A percentile compares a stretch with the other conserved stretches of the same genome.
These are phyloP conservation scores for Accipiter minullus DNA, from an alignment of 2,797 vertebrate species.

Conservation along the genomic window DNA sequence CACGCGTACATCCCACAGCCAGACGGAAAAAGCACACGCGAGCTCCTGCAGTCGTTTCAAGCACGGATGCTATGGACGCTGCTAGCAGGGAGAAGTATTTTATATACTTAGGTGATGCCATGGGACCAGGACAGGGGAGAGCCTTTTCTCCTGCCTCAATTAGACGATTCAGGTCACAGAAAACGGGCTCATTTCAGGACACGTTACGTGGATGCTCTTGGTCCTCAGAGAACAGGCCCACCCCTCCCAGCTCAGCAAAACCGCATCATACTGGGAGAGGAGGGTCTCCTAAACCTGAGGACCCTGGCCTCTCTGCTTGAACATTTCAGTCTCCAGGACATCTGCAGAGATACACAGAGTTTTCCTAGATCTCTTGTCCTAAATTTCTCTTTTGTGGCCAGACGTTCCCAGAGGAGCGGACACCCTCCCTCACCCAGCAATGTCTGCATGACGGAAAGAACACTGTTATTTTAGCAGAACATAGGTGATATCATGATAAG, in stretches of 20 bases:
- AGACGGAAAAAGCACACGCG: background rate
- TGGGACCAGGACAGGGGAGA: background rate
- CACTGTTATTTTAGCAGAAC: background rate
- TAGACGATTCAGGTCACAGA: background rate
- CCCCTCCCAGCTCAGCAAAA: background rate
- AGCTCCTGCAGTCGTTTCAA: background rate
- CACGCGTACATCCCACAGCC: fast-evolving
- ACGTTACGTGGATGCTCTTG: background rate
- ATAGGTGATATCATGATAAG: background rate
- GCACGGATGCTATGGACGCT: background rate
- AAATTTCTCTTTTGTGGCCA: background rate
- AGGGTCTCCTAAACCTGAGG: background rate
- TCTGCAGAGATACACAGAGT: background rate
- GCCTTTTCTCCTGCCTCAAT: background rate
- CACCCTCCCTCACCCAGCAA: background rate
- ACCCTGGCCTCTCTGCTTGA: background rate
- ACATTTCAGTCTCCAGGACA: background rate
- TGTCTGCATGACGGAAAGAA: background rate
- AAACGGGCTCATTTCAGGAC: background rate
- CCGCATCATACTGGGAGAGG: background rate
- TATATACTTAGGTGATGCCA: background rate
- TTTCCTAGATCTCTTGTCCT: background rate
- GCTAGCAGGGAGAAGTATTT: background rate
- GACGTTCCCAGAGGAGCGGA: background rate
- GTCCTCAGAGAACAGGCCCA: background rate